These are phyloP conservation scores for Liposcelis brunnea DNA, from an alignment of 2,888 invertebrate species.

Conservation along the genomic window DNA sequence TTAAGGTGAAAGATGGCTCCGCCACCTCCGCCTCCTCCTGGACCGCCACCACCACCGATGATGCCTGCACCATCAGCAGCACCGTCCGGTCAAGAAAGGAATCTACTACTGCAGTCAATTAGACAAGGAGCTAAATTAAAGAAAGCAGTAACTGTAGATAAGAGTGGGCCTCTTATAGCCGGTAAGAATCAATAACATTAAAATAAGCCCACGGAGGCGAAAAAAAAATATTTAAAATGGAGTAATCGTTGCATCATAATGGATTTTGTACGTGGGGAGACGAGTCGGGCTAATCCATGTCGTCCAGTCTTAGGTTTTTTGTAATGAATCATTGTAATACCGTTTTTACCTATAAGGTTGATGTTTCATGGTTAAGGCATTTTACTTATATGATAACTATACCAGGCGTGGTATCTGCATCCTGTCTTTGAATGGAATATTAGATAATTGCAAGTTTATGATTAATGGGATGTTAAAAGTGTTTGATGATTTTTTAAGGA, in stretches of 20 bases:
- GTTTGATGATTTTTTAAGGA: too few species aligned
- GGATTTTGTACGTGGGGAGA: too few species aligned
- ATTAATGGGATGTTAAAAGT: too few species aligned
- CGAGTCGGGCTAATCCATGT: background rate
- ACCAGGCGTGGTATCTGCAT: too few species aligned
- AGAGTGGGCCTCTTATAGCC: constrained; percentile 63
- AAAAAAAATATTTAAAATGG: background rate
- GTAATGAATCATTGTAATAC: background rate
- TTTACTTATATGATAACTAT: too few species aligned
- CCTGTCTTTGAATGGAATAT: too few species aligned
- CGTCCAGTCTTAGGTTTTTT: background rate
- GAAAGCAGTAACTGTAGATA: constrained; percentile 77
- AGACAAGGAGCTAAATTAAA: constrained; percentile 65
- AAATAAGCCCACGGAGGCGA: too few species aligned
- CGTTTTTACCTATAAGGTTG: too few species aligned
- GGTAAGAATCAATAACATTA: constrained; percentile 33
- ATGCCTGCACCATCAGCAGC: constrained; percentile 26
- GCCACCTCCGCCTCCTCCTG: constrained; percentile 43
- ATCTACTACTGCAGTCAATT: constrained; percentile 62
- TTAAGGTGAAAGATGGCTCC: constrained; percentile 27
- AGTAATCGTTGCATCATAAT: too few species aligned
- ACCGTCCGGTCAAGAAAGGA: constrained; percentile 30
- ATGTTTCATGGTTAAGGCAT: too few species aligned
- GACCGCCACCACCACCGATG: constrained; percentile 36
- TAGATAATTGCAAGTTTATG: too few species aligned